phyloP scores from a whole-genome alignment of 2,888 invertebrate species.

The Eudemis profundana region DNA sequence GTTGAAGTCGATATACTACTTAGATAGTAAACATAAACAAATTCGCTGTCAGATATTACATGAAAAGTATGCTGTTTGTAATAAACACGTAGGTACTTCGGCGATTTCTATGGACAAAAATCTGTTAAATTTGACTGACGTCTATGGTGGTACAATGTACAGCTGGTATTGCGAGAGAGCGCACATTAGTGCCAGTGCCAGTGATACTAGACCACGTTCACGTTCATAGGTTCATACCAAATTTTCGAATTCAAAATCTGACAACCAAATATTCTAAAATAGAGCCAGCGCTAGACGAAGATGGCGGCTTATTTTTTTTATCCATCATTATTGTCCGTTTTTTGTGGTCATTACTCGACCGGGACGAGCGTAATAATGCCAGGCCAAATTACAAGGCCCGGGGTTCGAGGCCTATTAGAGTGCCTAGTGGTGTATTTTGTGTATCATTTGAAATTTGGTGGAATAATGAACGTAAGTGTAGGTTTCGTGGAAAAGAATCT shows the following conservation, averaged over 20 bases:
- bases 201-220: too few species aligned
- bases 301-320: slow-evolving; percentile 63
- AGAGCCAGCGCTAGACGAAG: slow-evolving; percentile 64
- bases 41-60: too few species aligned
- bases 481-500: slow-evolving; percentile 37
- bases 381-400: slow-evolving; percentile 78
- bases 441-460: slow-evolving; percentile 70
- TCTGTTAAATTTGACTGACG: too few species aligned
- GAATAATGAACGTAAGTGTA: slow-evolving; percentile 53
- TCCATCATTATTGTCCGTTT: slow-evolving; percentile 71
- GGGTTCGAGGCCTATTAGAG: slow-evolving; percentile 74
- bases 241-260: slow-evolving; percentile 29
- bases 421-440: slow-evolving; percentile 68
- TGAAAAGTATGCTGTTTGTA: too few species aligned
- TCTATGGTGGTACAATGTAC: too few species aligned
- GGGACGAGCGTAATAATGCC: slow-evolving; percentile 72
- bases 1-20: too few species aligned
- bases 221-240: too few species aligned
- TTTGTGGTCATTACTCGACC: slow-evolving; percentile 71
- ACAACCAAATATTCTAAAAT: slow-evolving; percentile 46
- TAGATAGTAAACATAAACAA: too few species aligned
- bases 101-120: too few species aligned
- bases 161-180: too few species aligned
- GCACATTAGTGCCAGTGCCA: too few species aligned
- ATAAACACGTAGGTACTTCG: too few species aligned